Percentiles rank a stretch among this genome's conserved stretches.
Evolutionary conservation across 1,140 invertebrate genomes (phyloP).

Genomic region (Tyrophagus putrescentiae): DNA sequence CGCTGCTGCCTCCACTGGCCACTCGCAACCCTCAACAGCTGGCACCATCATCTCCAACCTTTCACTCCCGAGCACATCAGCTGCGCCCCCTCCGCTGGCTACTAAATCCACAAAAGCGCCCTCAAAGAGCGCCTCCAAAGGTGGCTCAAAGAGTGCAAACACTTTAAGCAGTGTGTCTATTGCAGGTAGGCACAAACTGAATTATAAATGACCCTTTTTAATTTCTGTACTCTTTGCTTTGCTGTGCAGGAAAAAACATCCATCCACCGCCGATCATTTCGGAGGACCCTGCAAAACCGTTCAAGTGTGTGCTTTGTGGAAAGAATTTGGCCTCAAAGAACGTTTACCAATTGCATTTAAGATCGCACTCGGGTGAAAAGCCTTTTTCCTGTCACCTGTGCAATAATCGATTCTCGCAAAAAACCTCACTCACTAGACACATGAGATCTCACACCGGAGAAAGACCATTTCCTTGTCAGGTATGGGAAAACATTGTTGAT

Average conservation of each 20-base stretch:
- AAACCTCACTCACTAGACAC: conserved; percentile 50
- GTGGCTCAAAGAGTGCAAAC: neutral
- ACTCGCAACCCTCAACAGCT: too few relatives aligned
- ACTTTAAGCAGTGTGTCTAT: neutral
- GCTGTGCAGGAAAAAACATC: too few relatives aligned
- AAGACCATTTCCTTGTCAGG: conserved; percentile 31
- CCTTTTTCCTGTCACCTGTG: conserved; percentile 89
- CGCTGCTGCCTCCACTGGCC: too few relatives aligned
- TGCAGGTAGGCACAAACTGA: neutral
- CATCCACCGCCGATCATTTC: conserved; percentile 24
- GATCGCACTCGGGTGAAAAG: conserved; percentile 49
- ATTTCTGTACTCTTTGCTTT: too few relatives aligned
- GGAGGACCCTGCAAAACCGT: conserved; percentile 28
- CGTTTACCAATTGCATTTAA: conserved; percentile 37
- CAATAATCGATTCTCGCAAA: conserved; percentile 61
- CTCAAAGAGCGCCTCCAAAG: neutral
- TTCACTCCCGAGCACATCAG: too few relatives aligned
- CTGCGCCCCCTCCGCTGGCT: neutral
- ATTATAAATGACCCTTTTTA: too few relatives aligned
- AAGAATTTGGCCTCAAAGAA: conserved; percentile 29
- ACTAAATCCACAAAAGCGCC: conserved; percentile 3
- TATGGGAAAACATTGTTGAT: neutral
- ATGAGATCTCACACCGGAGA: conserved; percentile 49
- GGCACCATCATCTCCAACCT: too few relatives aligned
- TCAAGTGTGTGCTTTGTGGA: conserved; percentile 27